A percentile compares a stretch with the other conserved stretches of the same genome.
Conservation (phyloP, 2,888 invertebrate genomes). For the Chromoteleia sp. region DNA sequence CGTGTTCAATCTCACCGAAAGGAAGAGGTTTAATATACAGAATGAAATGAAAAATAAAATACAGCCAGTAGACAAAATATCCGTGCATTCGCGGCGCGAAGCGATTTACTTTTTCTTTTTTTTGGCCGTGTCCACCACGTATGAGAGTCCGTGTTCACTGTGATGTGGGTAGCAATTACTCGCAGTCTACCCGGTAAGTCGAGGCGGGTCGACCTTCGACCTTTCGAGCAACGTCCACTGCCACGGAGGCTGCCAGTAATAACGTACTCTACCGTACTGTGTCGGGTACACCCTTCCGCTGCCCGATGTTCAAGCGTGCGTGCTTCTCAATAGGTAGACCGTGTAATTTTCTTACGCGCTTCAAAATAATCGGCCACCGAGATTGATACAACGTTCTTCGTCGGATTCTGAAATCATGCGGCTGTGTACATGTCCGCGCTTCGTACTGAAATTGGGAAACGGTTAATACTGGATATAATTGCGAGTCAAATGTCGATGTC, state of each 20-base stretch:
- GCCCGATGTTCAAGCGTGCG: conserved; percentile 71
- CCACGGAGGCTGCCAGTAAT: conserved; percentile 82
- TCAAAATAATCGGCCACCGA: conserved; percentile 77
- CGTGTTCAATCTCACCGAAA: conserved; percentile 48
- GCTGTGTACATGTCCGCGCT: conserved; percentile 13
- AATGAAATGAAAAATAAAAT: conserved; percentile 44
- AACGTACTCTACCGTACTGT: conserved; percentile 80
- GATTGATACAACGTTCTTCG: conserved; percentile 76
- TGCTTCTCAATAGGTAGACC: conserved; percentile 74
- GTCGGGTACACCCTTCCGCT: conserved; percentile 72
- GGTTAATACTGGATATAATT: conserved; percentile 22
- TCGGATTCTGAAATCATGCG: conserved; percentile 48
- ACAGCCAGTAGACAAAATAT: conserved; percentile 57
- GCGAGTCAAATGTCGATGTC: background rate
- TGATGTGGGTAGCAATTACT: conserved; percentile 82
- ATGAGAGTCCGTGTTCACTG: conserved; percentile 77
- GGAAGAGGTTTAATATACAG: conserved; percentile 6
- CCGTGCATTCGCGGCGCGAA: conserved; percentile 67
- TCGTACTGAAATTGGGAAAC: conserved; percentile 42
- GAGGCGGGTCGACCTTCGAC: conserved; percentile 83
- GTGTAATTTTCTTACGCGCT: conserved; percentile 81
- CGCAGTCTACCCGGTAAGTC: conserved; percentile 81
- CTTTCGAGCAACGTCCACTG: conserved; percentile 78
- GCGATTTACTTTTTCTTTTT: conserved; percentile 74
- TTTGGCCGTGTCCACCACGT: conserved; percentile 23